Percentiles rank a stretch among this genome's conserved stretches.
phyloP scores from a whole-genome alignment of 2,888 invertebrate species.

The Drosophila subquinaria region DNA sequence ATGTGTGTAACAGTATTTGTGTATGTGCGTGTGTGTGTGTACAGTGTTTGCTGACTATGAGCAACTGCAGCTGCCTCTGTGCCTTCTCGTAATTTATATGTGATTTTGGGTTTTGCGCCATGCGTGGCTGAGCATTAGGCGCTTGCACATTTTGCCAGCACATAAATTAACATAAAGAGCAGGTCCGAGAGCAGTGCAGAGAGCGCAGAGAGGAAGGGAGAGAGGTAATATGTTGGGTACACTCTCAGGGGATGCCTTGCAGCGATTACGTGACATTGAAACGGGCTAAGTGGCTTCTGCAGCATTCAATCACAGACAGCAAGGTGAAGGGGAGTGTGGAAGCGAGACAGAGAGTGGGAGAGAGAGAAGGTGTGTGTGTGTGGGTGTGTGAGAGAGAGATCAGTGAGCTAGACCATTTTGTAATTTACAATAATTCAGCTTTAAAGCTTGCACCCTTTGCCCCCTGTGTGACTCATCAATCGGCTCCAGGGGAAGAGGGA shows the following conservation, averaged over 20 bases:
- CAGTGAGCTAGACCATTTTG: constrained; percentile 22
- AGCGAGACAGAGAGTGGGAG: neutral
- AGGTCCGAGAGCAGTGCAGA: constrained; percentile 12
- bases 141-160: constrained; percentile 80
- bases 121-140: constrained; percentile 77
- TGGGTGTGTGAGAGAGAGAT: neutral
- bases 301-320: constrained; percentile 26
- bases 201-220: neutral
- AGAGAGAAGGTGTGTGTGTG: neutral
- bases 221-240: constrained; percentile 4
- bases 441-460: constrained; percentile 37
- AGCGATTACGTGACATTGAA: constrained; percentile 78
- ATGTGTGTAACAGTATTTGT: constrained; percentile 2
- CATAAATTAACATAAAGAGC: constrained; percentile 78
- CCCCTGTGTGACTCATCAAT: too few relatives aligned
- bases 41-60: constrained; percentile 58
- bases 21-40: neutral
- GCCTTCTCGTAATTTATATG: constrained; percentile 67
- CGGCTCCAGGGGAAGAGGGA: neutral
- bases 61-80: constrained; percentile 60
- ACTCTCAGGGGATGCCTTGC: constrained; percentile 52
- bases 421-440: constrained; percentile 50
- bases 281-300: constrained; percentile 61
- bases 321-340: neutral
- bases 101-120: constrained; percentile 72